Conservation (phyloP, 1,140 invertebrate species). For the Anagrus nilaparvatae region DNA sequence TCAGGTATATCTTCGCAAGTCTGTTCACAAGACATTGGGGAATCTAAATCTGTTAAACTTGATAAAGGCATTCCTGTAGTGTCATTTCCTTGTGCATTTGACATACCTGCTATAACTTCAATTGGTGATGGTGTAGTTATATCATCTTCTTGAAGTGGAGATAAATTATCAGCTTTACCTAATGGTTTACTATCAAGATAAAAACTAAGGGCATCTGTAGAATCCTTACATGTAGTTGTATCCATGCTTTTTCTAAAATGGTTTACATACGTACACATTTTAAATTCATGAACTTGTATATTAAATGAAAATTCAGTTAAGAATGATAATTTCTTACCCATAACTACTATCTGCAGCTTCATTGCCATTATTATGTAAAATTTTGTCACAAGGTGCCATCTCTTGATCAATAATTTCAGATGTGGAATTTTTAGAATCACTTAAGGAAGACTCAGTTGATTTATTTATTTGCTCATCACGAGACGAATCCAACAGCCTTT, state of each 20-base stretch:
- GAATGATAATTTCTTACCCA: no score
- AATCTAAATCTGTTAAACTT: slow-evolving; percentile 33
- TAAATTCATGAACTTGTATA: no score
- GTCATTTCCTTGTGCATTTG: slow-evolving; percentile 15
- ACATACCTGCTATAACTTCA: no score
- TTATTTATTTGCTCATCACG: not conserved
- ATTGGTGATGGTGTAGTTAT: no score
- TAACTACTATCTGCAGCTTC: slow-evolving; percentile 14
- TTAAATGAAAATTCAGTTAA: no score
- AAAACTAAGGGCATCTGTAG: no score
- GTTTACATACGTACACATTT: no score
- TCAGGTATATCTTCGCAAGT: slow-evolving; percentile 32
- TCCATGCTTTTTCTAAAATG: no score
- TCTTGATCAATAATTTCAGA: slow-evolving; percentile 28
- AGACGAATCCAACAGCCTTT: not conserved
- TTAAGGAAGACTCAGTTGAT: slow-evolving; percentile 4
- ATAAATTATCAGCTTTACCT: no score
- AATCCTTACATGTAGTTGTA: no score
- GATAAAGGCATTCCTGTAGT: slow-evolving; percentile 19
- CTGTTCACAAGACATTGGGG: slow-evolving; percentile 38
- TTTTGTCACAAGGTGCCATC: slow-evolving; percentile 33
- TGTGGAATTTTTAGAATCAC: not conserved
- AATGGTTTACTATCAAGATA: no score
- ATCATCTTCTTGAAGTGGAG: no score
- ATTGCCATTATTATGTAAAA: slow-evolving; percentile 22